A percentile compares a stretch with the other conserved stretches of the same genome.
Conservation (phyloP, 1,140 invertebrate species). For the Drosophila subobscura region DNA sequence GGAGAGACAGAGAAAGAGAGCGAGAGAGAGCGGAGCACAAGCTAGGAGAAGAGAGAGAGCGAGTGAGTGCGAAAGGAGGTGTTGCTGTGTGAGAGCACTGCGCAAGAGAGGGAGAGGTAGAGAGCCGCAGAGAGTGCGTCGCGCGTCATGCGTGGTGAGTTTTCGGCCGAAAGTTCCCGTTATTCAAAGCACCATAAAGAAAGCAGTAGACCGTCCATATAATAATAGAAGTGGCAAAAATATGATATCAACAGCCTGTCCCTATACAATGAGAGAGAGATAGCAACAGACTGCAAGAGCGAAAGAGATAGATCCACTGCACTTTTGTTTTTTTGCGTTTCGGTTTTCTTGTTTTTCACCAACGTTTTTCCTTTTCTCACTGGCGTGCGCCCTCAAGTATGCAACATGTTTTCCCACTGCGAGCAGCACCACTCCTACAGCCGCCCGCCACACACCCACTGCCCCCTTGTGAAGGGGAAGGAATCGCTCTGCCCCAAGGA, state of each 20-base stretch:
- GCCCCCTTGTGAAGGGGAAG: constrained; percentile 19
- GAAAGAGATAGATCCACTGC: constrained; percentile 27
- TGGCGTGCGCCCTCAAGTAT: constrained; percentile 40
- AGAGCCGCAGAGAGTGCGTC: constrained; percentile 25
- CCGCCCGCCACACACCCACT: constrained; percentile 11
- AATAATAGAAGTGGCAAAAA: constrained; percentile 80
- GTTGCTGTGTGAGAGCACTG: neutral
- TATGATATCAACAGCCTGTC: constrained; percentile 80
- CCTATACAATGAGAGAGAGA: constrained; percentile 24
- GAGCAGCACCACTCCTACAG: constrained; percentile 14
- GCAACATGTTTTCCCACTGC: constrained; percentile 44
- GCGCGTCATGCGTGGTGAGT: constrained; percentile 57
- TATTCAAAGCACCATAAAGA: constrained; percentile 56
- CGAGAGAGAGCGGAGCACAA: neutral
- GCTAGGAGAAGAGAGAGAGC: too few relatives aligned
- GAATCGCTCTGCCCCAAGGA: constrained; percentile 39
- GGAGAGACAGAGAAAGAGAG: constrained; percentile 34
- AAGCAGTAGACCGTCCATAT: constrained; percentile 65
- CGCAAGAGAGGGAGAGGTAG: constrained; percentile 10
- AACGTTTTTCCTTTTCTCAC: constrained; percentile 26
- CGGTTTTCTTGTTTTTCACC: constrained; percentile 5
- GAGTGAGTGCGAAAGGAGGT: too few relatives aligned
- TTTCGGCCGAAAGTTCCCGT: constrained; percentile 58
- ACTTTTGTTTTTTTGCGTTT: constrained; percentile 48
- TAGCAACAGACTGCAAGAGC: constrained; percentile 15